These are phyloP conservation scores for Stomorhina lunata DNA, from an alignment of 2,888 invertebrate genomes.

Conservation along the genomic window DNA sequence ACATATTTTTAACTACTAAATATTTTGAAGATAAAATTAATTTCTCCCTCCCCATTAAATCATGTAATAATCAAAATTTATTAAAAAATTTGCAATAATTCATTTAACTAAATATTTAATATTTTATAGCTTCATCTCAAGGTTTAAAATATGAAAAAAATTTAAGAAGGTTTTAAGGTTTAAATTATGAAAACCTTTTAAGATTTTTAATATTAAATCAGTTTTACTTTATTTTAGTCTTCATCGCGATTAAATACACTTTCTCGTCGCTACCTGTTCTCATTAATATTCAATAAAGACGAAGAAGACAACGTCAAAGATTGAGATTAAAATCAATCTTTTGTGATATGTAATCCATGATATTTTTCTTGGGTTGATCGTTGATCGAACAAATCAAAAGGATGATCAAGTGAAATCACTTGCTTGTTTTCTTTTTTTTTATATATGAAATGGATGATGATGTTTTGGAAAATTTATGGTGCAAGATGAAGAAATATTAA, in stretches of 20 bases:
- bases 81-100: conserved; percentile 8
- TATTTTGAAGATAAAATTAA: not conserved
- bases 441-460: conserved; percentile 3
- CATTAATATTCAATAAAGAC: conserved; percentile 53
- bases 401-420: conserved; percentile 44
- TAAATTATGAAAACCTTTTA: not conserved
- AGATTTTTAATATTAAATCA: not conserved
- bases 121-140: conserved; percentile 38
- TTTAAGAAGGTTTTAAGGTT: not conserved
- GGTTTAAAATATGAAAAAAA: not conserved
- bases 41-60: conserved; percentile 16
- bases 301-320: conserved; percentile 37
- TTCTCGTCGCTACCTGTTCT: conserved; percentile 44
- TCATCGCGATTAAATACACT: conserved; percentile 8
- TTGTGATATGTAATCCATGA: conserved; percentile 46
- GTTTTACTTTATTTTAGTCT: not conserved
- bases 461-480: not conserved
- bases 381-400: conserved; percentile 7
- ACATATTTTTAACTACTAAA: too few species aligned
- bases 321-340: conserved; percentile 58
- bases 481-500: not conserved
- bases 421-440: not conserved
- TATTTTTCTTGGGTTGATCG: too few species aligned
- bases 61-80: not conserved
- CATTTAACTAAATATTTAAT: not conserved